Conservation (phyloP, 2,888 invertebrate species). For the Odiellus spinosus region DNA sequence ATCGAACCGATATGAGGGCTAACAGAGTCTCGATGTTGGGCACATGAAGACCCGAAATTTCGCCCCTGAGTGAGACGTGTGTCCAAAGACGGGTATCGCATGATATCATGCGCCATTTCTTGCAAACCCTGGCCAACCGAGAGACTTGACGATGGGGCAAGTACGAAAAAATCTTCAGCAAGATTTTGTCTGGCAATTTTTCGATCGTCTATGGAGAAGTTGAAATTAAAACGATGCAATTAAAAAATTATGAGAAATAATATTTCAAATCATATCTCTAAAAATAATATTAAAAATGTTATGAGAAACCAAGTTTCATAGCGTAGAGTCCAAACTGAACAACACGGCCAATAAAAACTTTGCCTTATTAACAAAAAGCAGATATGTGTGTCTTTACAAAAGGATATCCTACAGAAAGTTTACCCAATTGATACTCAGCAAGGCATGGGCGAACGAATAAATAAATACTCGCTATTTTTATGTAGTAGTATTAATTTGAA, state of each 20-base stretch:
- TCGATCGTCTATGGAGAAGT: constrained; percentile 65
- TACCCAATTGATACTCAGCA: too few species aligned
- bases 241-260: not conserved
- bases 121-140: constrained; percentile 82
- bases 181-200: constrained; percentile 90
- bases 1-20: constrained; percentile 46
- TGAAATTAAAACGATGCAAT: too few species aligned
- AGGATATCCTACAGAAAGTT: too few species aligned
- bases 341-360: too few species aligned
- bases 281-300: not conserved
- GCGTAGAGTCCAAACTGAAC: too few species aligned
- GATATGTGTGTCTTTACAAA: too few species aligned
- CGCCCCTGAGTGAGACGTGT: constrained; percentile 86
- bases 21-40: constrained; percentile 71
- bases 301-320: not conserved
- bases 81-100: constrained; percentile 92
- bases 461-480: too few species aligned
- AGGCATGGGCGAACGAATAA: too few species aligned
- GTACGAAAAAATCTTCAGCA: constrained; percentile 85
- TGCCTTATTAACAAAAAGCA: too few species aligned
- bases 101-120: constrained; percentile 87
- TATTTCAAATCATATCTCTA: not conserved
- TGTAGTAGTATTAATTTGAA: too few species aligned
- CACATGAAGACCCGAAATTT: constrained; percentile 86
- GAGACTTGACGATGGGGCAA: constrained; percentile 84